These are phyloP conservation scores for Triplophysa rosa DNA, from an alignment of 2,113 vertebrate genomes.

Conservation along the genomic window DNA sequence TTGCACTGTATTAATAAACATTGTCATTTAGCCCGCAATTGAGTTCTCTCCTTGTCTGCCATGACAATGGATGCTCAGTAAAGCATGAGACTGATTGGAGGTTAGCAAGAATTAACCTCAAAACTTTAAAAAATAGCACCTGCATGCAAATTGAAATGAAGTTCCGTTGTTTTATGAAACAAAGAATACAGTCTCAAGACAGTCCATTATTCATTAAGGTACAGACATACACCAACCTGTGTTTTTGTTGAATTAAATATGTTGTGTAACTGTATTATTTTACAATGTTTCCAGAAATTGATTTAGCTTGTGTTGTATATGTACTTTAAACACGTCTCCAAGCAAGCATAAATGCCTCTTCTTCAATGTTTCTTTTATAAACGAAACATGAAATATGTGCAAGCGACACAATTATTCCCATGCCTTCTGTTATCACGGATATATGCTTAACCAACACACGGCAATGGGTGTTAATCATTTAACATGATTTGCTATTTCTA, in stretches of 20 bases:
- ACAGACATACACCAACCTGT: no score
- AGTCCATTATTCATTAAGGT: no score
- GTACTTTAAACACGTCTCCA: not conserved
- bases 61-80: not conserved
- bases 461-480: not conserved
- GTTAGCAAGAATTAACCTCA: constrained; percentile 28
- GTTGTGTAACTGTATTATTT: no score
- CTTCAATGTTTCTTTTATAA: not conserved
- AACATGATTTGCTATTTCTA: constrained; percentile 25
- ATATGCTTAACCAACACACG: not conserved
- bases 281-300: not conserved
- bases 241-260: no score
- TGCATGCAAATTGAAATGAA: not conserved
- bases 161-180: not conserved
- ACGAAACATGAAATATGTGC: not conserved
- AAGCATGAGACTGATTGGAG: constrained; percentile 1
- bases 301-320: not conserved
- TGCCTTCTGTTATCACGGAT: constrained; percentile 8
- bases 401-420: not conserved
- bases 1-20: no score
- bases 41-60: no score
- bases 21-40: no score
- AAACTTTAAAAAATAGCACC: not conserved
- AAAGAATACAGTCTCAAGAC: no score
- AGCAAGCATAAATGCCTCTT: not conserved